These are phyloP conservation scores for Syngnathus floridae DNA, from an alignment of 2,113 vertebrate species.

Conservation along the genomic window DNA sequence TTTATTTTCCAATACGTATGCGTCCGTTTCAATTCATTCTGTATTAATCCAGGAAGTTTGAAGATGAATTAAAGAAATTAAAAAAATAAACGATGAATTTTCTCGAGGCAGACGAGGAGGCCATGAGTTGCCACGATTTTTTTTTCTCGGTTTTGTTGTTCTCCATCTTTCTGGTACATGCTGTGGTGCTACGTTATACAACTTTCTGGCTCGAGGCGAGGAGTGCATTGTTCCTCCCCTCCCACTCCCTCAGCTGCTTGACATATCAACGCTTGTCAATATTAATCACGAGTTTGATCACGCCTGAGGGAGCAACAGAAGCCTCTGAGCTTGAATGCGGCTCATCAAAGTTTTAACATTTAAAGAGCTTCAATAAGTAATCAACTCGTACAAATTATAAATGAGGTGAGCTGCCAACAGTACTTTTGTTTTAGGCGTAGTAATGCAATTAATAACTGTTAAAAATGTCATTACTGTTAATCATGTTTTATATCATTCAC, in stretches of 20 bases:
- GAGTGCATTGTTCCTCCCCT: slow-evolving; percentile 14
- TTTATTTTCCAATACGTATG: too few species aligned
- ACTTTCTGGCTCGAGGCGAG: slow-evolving; percentile 19
- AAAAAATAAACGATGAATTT: not conserved
- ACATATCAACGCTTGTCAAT: slow-evolving; percentile 8
- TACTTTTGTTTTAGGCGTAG: not conserved
- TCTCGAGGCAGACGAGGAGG: not conserved
- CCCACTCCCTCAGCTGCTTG: slow-evolving; percentile 8
- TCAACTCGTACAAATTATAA: not conserved
- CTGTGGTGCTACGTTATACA: slow-evolving; percentile 11
- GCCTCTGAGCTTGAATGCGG: not conserved
- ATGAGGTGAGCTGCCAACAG: not conserved
- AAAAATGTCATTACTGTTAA: not conserved
- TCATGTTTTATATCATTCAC: not conserved
- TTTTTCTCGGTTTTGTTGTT: slow-evolving; percentile 6
- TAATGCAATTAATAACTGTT: not conserved
- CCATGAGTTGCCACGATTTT: not conserved
- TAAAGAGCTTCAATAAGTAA: not conserved
- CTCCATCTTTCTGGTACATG: slow-evolving; percentile 19
- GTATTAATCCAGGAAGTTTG: not conserved
- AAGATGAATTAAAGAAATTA: not conserved
- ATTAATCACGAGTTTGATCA: not conserved
- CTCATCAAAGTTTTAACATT: not conserved
- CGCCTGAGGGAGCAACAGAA: not conserved
- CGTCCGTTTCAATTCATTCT: too few species aligned